phyloP scores from a whole-genome alignment of 2,113 vertebrate genomes.

The Etheostoma cragini region DNA sequence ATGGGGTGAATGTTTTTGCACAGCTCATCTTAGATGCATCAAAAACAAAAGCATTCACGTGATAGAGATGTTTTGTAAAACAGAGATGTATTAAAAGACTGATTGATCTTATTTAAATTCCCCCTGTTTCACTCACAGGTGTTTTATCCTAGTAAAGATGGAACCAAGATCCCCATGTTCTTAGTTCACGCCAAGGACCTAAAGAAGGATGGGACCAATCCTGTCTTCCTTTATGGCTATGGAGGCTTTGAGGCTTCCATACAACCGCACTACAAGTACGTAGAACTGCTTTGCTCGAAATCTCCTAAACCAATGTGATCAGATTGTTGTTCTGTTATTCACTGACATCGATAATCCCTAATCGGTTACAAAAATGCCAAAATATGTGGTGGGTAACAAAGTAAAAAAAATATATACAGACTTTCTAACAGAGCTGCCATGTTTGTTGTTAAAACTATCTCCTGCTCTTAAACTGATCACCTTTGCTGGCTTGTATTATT shows the following conservation, averaged over 20 bases:
- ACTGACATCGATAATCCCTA: background rate
- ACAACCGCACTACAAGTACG: conserved; percentile 83
- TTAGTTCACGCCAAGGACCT: conserved; percentile 79
- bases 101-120: background rate
- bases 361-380: background rate
- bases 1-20: background rate
- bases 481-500: background rate
- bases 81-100: no score
- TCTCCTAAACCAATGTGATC: background rate
- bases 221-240: conserved; percentile 84
- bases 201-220: conserved; percentile 74
- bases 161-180: conserved; percentile 86
- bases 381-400: background rate
- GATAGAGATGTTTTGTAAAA: background rate
- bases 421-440: background rate
- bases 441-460: background rate
- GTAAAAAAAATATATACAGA: background rate
- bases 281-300: background rate
- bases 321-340: background rate
- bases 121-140: conserved; percentile 65
- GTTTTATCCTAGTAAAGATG: conserved; percentile 84
- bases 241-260: conserved; percentile 83
- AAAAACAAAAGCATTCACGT: background rate
- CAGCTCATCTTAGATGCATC: background rate
- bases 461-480: background rate